Percentiles rank a stretch among this genome's conserved stretches.
phyloP scores from a whole-genome alignment of 2,888 invertebrate genomes.

The Neuroscelio doddi region DNA sequence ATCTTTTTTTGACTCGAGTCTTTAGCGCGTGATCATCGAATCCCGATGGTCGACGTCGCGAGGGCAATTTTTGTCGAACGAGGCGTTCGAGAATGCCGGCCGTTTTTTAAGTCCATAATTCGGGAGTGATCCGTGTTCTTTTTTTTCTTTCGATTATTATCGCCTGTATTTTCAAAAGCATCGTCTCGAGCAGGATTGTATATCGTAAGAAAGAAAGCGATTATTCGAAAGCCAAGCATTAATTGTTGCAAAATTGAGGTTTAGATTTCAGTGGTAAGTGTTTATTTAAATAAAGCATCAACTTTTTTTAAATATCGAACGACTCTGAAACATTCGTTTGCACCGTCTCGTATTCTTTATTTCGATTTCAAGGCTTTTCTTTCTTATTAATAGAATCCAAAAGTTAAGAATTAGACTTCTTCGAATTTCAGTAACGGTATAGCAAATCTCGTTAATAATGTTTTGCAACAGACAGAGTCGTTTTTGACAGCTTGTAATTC shows the following conservation, averaged over 20 bases:
- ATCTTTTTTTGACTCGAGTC: too few relatives aligned
- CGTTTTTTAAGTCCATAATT: conserved; percentile 1
- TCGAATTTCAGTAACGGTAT: conserved; percentile 4
- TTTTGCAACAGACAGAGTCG: background rate
- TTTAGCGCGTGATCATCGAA: too few relatives aligned
- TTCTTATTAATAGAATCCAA: conserved; percentile 3
- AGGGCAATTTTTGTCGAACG: conserved; percentile 19
- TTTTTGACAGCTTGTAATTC: too few relatives aligned
- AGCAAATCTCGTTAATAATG: conserved; percentile 3
- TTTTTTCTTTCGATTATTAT: background rate
- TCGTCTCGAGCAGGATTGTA: too few relatives aligned
- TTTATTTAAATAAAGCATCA: too few relatives aligned
- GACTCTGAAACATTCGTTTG: background rate
- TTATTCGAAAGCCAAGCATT: too few relatives aligned
- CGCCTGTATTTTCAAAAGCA: too few relatives aligned
- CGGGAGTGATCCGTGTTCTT: conserved; percentile 1
- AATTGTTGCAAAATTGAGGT: too few relatives aligned
- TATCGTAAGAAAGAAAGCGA: too few relatives aligned
- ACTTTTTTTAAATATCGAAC: too few relatives aligned
- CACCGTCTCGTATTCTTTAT: conserved; percentile 5
- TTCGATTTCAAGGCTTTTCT: conserved; percentile 2
- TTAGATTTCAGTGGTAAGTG: too few relatives aligned
- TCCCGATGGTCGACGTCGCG: conserved; percentile 24
- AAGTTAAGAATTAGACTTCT: conserved; percentile 1
- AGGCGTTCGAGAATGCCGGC: too few relatives aligned